A percentile compares a stretch with the other conserved stretches of the same genome.
Conservation (phyloP, 2,888 invertebrate genomes). For the Odontocolon sp. region DNA sequence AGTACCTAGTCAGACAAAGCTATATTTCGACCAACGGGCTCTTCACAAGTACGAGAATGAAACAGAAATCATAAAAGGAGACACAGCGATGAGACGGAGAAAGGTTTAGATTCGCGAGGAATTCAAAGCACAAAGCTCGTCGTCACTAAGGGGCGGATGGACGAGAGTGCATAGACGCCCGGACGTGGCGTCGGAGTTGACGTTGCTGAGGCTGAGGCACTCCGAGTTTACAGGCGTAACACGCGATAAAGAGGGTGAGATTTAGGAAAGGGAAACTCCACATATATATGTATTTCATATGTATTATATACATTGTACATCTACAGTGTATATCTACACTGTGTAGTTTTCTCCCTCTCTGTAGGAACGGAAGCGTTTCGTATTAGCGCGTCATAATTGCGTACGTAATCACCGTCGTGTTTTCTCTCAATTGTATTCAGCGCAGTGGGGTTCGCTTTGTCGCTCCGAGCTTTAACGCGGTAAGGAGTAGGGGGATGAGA, state of each 20-base stretch:
- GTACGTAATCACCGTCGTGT: conserved; percentile 71
- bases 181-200: no score
- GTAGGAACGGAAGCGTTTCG: conserved; percentile 61
- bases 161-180: conserved; percentile 54
- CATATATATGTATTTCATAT: neutral
- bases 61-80: conserved; percentile 39
- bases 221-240: conserved; percentile 37
- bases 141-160: conserved; percentile 57
- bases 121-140: conserved; percentile 69
- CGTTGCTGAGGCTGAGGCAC: conserved; percentile 14
- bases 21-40: neutral
- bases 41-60: neutral
- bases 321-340: conserved; percentile 1
- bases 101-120: conserved; percentile 45
- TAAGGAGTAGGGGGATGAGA: conserved; percentile 15
- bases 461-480: conserved; percentile 40
- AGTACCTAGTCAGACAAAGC: neutral
- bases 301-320: neutral
- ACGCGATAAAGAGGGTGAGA: conserved; percentile 61
- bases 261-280: conserved; percentile 64
- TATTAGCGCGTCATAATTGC: conserved; percentile 75
- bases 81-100: conserved; percentile 16
- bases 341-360: conserved; percentile 17
- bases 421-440: conserved; percentile 65
- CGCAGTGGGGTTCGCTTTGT: conserved; percentile 49